Evolutionary conservation across 2,888 invertebrate genomes (phyloP), one percentile per base, ranked within the genome.

Genomic region (Thera obeliscata): DNA sequence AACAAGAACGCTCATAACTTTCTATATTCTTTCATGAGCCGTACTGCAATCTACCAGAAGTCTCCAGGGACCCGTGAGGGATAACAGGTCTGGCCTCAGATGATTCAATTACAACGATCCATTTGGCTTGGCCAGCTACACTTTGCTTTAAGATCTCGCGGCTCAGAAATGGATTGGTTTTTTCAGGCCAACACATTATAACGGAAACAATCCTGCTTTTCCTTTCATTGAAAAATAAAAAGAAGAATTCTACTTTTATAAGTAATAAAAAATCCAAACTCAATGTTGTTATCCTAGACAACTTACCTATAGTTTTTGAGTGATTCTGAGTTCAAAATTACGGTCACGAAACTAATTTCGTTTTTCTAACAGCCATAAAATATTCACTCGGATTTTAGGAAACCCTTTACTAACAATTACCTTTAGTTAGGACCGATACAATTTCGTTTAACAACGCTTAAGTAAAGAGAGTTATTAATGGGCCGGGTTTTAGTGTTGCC

Each of bases 391-490:
- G 1, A 6, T 41, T 41, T 41, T 4, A 41, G 41, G 41, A 41
- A 41, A 41, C 55, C 43, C 35, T 57, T 56, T 56, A 60, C 48
- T 50, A 58, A 66, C 66, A 54, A 64, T 62, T 60, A 66, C 61
- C 63, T 65, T 68, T 70, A 57, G 71, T 67, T 49, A 64, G 57
- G 38, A 48, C 50, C 63, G 52, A 63, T 60, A 69, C 56, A 67
- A 73, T 71, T 73, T 64, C 48, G 61, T 73, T 71, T 65, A 43
- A 65, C 64, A 48, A 67, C 72, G 70, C 75, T 74, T 76, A 72
- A 71, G 72, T 72, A 76, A 78, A 76, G 66, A 73, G 74, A 69
- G 70, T 75, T 81, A 78, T 79, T 80, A 80, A 81, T 80, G 74
- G 67, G 70, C 46, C 3, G 73, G 77, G 77, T 78, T 76, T 79